These are phyloP conservation scores for Channa argus DNA, from an alignment of 2,113 vertebrate genomes.

Conservation along the genomic window DNA sequence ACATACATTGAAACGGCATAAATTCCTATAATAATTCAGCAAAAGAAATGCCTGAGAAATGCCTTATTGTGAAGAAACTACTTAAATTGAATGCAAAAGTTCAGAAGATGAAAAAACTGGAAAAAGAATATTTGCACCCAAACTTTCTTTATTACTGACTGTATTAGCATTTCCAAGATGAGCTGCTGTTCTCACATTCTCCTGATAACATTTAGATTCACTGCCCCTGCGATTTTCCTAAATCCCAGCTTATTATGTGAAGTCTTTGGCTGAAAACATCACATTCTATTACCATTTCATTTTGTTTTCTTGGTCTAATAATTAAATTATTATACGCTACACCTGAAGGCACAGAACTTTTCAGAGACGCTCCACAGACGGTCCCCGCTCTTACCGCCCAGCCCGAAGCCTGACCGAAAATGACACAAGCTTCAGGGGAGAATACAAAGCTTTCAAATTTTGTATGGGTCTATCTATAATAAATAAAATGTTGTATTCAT, in stretches of 20 bases:
- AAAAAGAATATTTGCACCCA: neutral
- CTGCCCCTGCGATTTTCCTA: neutral
- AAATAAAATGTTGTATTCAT: constrained; percentile 25
- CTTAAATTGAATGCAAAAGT: neutral
- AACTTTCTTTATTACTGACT: neutral
- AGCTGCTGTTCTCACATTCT: constrained; percentile 3
- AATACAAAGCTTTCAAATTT: constrained; percentile 1
- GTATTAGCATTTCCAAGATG: neutral
- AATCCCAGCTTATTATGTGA: constrained; percentile 34
- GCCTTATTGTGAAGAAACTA: neutral
- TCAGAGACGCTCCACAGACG: neutral
- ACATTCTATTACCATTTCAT: constrained; percentile 48
- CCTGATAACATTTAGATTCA: constrained; percentile 6
- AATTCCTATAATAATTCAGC: neutral
- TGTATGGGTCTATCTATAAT: constrained; percentile 3
- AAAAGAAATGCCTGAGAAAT: neutral
- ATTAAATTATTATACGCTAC: constrained; percentile 45
- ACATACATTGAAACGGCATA: neutral
- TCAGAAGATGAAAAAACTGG: neutral
- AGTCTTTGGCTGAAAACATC: constrained; percentile 26
- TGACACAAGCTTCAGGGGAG: constrained; percentile 2
- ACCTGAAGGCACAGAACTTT: neutral
- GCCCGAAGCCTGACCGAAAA: constrained; percentile 7
- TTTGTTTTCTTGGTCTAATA: constrained; percentile 54
- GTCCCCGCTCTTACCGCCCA: neutral